Base-by-base conservation (phyloP, 2,888 invertebrate species). In the Cloeon dipterum region DNA sequence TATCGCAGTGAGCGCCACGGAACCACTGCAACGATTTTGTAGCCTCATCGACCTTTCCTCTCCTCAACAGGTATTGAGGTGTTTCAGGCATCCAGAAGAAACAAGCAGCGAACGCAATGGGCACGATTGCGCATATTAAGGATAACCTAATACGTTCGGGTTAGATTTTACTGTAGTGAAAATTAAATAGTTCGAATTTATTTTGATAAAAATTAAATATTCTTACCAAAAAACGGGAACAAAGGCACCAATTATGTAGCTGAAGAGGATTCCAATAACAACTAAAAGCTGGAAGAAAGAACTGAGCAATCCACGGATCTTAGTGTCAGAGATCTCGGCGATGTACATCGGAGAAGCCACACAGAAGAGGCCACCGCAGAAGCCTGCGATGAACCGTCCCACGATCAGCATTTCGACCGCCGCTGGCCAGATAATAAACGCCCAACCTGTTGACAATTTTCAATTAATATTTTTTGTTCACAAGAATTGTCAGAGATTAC, bases 41-140 rank as follows among this genome's bases (percentile, higher is more conserved):
- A 25, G 8, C 38, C 38, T 3, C 38, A 33, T 13, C 38, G 38
- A 18, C 26, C 33, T 19, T 25, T 20, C 23, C 41, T 67, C 49
- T 71, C 74, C 34, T 65, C 62, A 42, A 79, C 62, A 71, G 61
- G 51, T 66, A 81, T 20, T 70, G 68, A 0, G 91, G 89, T 4
- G 81, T 73, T 56, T 91, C 91, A 0, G 89, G 91, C 70, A 88
- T 78, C 46, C 81, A 75, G 47, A 76, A 65, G 56, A 85, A 78
- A 3, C 74, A 58, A 0, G 62, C 46, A 1, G 70, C 71, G 46
- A 82, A 77, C 4, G 79, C 46, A 1, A 82, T 49, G 0, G 86
- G 74, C 4, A 77, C 58, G 1, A 66, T 43, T 0, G 66, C 66
- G 41, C 74, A 76, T 11, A 76, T 55, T 3, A 75, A 57, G 3